Base-by-base conservation (phyloP, 2,113 vertebrate genomes). In the Seriola rivoliana region DNA sequence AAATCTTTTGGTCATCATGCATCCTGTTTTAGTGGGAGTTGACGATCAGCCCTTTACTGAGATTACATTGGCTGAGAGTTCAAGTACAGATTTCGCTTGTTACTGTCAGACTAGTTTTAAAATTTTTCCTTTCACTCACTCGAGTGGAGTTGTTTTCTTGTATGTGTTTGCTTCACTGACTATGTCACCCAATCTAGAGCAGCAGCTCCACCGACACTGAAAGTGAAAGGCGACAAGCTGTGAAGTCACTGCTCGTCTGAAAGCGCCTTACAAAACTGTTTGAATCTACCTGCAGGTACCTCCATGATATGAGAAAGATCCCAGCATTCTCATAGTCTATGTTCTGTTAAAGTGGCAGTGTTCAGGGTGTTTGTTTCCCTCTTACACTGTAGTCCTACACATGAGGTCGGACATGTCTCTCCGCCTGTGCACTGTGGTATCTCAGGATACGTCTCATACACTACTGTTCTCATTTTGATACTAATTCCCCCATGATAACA, bases 21-120 rank as follows among this genome's bases (percentile, higher is more conserved):
- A 2, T 2, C 38, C 29, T 29, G 29, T 29, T 29, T 73, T 34
- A 34, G 40, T 21, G 9, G 55, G 4, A 59, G 46, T 21, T 14
- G 25, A 36, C n/a, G 3, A 42, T 54, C 66, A 54, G 66, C 11
- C 16, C 54, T 7, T 14, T 2, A 48, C 29, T 60, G 19, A 40
- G 38, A 42, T n/a, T 8, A 14, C 42, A 46, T 0, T 14, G 34
- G 1, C 58, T 57, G 14, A 52, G 69, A 21, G 12, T 25, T 19
- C 40, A 19, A 16, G 3, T 3, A 29, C 25, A 68, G 11, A 81
- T 50, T 48, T 19, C 19, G n/a, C 34, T 63, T 21, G 13, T 25
- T 19, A 11, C 32, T 60, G 46, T 34, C 63, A 42, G n/a, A 75
- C 68, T 46, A 59, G 50, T 65, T 57, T 73, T 21, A 57, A 48